Conservation (phyloP, 1,140 invertebrate species). For the Aphelinus certus region DNA sequence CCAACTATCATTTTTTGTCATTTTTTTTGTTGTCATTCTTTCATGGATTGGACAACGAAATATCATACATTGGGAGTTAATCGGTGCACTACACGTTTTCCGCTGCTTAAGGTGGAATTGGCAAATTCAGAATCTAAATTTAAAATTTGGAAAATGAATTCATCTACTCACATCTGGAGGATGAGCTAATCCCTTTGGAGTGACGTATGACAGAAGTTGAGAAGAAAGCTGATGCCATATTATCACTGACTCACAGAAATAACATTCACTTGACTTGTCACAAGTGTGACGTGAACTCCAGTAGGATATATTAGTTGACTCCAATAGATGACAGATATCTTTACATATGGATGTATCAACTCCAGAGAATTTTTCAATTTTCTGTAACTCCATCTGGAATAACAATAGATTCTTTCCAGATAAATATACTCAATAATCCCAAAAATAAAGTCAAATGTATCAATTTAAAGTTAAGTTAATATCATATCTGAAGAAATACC, state of each 20-base stretch:
- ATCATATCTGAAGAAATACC: background rate
- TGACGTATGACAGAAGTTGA: slow-evolving; percentile 82
- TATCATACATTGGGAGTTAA: too few species aligned
- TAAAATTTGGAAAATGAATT: too few species aligned
- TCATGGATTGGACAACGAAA: too few species aligned
- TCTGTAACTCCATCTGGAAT: slow-evolving; percentile 89
- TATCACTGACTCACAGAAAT: slow-evolving; percentile 90
- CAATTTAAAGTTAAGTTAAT: background rate
- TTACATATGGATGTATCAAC: slow-evolving; percentile 80
- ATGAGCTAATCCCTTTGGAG: slow-evolving; percentile 76
- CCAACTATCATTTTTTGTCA: too few species aligned
- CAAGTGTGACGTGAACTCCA: slow-evolving; percentile 82
- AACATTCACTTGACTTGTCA: slow-evolving; percentile 76
- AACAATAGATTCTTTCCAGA: background rate
- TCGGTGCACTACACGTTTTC: too few species aligned
- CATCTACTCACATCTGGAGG: slow-evolving; percentile 77
- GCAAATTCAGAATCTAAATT: too few species aligned
- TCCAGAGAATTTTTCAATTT: slow-evolving; percentile 84
- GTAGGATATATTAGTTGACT: slow-evolving; percentile 81
- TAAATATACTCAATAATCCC: background rate
- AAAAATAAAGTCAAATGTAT: background rate
- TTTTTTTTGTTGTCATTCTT: too few species aligned
- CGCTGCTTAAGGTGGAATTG: too few species aligned
- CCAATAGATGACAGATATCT: slow-evolving; percentile 81
- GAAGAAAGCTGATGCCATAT: slow-evolving; percentile 93